Percentiles rank a stretch among this genome's conserved stretches.
Conservation (phyloP, 2,888 invertebrate genomes). For the Pyrrhosoma nymphula region DNA sequence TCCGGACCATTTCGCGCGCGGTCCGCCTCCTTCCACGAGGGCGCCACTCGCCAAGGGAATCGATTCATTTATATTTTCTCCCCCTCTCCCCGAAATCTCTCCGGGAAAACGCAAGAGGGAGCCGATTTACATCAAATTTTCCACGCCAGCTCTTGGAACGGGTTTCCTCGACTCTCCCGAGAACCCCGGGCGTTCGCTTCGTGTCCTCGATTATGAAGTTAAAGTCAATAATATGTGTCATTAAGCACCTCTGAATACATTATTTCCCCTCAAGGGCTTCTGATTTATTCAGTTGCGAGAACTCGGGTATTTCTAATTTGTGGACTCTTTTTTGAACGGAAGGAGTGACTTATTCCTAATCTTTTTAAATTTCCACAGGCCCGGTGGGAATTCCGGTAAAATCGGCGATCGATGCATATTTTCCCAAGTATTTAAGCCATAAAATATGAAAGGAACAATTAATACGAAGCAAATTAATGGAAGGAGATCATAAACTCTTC, state of each 20-base stretch:
- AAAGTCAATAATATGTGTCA: slow-evolving; percentile 32
- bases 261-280: neutral
- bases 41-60: slow-evolving; percentile 1
- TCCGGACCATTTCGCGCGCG: slow-evolving; percentile 19
- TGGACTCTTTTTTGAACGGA: neutral
- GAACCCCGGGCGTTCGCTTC: neutral
- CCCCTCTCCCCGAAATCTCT: neutral
- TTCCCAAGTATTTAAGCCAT: neutral
- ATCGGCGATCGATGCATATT: neutral
- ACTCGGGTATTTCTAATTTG: neutral
- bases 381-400: neutral
- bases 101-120: neutral
- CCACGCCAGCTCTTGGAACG: neutral
- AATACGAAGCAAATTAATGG: neutral
- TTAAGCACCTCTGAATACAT: slow-evolving; percentile 32
- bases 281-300: slow-evolving; percentile 1
- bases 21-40: neutral
- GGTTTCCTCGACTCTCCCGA: neutral
- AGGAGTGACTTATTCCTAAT: neutral
- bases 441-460: neutral
- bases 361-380: neutral
- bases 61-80: slow-evolving; percentile 9
- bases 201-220: neutral
- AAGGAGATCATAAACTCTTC: neutral
- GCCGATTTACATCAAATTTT: slow-evolving; percentile 22